A percentile compares a stretch with the other conserved stretches of the same genome.
phyloP scores from a whole-genome alignment of 1,140 invertebrate species.

The Drosophila mauritiana region DNA sequence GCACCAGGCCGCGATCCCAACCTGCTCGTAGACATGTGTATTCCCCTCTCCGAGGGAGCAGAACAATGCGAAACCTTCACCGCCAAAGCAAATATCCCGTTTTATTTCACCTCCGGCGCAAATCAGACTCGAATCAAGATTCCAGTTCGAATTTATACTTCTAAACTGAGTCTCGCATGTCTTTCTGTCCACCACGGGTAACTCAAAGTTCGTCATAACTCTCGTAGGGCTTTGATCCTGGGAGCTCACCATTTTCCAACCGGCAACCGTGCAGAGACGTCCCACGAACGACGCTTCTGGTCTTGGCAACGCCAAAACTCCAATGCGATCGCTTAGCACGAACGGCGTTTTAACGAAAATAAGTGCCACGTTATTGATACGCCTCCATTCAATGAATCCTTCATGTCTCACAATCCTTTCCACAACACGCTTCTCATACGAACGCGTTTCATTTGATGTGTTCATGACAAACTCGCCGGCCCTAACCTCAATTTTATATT shows the following conservation, averaged over 20 bases:
- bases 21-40: constrained; percentile 86
- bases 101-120: constrained; percentile 88
- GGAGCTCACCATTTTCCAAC: constrained; percentile 3
- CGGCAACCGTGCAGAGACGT: constrained; percentile 7
- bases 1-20: constrained; percentile 89
- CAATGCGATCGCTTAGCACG: background rate
- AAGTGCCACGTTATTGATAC: constrained; percentile 12
- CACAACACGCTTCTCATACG: background rate
- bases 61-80: constrained; percentile 89
- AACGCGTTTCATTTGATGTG: background rate
- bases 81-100: constrained; percentile 89
- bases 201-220: constrained; percentile 87
- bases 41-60: constrained; percentile 85
- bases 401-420: background rate
- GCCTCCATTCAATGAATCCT: background rate
- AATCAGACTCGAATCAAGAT: constrained; percentile 84
- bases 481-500: background rate
- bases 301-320: constrained; percentile 5
- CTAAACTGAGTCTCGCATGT: constrained; percentile 85
- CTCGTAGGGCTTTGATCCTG: background rate
- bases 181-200: constrained; percentile 84
- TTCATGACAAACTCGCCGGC: constrained; percentile 18
- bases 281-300: background rate
- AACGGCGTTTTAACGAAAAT: constrained; percentile 2
- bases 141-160: constrained; percentile 80